A percentile compares a stretch with the other conserved stretches of the same genome.
Conservation (phyloP, 2,888 invertebrate species). For the Boloria selene region DNA sequence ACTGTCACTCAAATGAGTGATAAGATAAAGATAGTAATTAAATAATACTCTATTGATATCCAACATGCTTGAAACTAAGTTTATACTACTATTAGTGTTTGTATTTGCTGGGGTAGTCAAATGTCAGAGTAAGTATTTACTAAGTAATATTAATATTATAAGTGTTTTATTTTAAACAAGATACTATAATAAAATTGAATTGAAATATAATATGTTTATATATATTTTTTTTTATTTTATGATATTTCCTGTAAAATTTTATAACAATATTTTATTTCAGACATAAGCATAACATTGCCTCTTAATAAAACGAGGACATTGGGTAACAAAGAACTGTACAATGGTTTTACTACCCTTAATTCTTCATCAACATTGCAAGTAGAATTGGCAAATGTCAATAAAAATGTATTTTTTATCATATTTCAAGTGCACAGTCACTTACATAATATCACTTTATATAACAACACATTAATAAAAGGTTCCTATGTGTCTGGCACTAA, state of each 20-base stretch:
- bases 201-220: too few species aligned
- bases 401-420: conserved; percentile 79
- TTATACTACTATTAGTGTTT: conserved; percentile 24
- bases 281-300: conserved; percentile 55
- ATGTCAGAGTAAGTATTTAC: conserved; percentile 41
- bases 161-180: not conserved
- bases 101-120: conserved; percentile 14
- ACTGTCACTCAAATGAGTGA: not conserved
- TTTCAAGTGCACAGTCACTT: conserved; percentile 85
- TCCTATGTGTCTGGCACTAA: conserved; percentile 81
- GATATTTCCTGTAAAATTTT: too few species aligned
- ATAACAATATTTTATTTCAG: conserved; percentile 52
- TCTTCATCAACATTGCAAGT: conserved; percentile 57
- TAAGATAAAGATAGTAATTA: not conserved
- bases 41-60: not conserved
- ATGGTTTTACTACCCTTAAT: conserved; percentile 53
- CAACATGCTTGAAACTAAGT: conserved; percentile 21
- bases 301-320: conserved; percentile 55
- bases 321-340: conserved; percentile 59
- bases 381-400: conserved; percentile 67
- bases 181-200: not conserved
- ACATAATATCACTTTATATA: conserved; percentile 81
- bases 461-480: conserved; percentile 51
- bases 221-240: not conserved
- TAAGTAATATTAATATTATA: not conserved